phyloP scores from a whole-genome alignment of 2,888 invertebrate genomes.

The Syrphus vitripennis region DNA sequence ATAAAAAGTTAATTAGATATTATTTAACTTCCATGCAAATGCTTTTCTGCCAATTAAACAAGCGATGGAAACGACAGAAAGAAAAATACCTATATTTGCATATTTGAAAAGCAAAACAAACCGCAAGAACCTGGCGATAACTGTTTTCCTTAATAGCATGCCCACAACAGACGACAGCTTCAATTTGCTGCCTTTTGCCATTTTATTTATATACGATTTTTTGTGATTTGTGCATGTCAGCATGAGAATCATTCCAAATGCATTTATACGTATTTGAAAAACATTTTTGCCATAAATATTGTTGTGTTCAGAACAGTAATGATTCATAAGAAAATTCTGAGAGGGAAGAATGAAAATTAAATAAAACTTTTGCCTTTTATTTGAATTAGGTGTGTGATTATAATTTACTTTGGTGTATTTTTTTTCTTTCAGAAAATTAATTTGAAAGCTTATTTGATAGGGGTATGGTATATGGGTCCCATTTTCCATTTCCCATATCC shows the following conservation, averaged over 20 bases:
- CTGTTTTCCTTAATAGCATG: constrained; percentile 14
- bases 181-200: not conserved
- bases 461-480: no score
- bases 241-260: constrained; percentile 24
- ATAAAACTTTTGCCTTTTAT: constrained; percentile 12
- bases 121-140: not conserved
- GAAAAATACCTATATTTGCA: not conserved
- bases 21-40: not conserved
- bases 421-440: not conserved
- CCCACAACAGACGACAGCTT: not conserved
- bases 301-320: not conserved
- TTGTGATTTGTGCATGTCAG: constrained; percentile 33
- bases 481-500: no score
- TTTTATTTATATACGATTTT: constrained; percentile 28
- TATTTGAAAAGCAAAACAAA: not conserved
- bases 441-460: not conserved
- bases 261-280: constrained; percentile 26
- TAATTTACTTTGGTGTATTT: constrained; percentile 24
- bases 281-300: not conserved
- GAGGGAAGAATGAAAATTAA: not conserved
- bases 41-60: no score
- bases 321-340: not conserved
- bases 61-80: not conserved
- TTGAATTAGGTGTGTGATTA: constrained; percentile 22
- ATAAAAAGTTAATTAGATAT: not conserved